These are phyloP conservation scores for Poicephalus meyeri DNA, from an alignment of 2,113 vertebrate genomes.

Conservation along the genomic window DNA sequence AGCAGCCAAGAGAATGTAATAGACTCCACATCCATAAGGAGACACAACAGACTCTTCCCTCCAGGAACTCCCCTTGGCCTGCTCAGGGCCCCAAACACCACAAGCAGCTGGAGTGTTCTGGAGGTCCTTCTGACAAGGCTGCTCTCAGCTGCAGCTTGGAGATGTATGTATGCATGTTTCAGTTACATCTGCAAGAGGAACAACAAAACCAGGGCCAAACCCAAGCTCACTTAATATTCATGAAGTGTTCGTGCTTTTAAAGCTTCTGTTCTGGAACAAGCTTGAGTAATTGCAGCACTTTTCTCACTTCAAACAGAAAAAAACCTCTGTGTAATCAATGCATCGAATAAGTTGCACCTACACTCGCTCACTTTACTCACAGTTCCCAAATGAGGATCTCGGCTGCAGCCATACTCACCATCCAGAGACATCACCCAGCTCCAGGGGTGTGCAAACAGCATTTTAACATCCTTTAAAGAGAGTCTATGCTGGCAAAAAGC, in stretches of 20 bases:
- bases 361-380: not conserved
- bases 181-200: not conserved
- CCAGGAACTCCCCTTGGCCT: not conserved
- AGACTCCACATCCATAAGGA: rapidly evolving
- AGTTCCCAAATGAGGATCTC: not conserved
- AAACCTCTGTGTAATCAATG: no score
- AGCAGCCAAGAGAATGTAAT: not conserved
- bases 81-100: not conserved
- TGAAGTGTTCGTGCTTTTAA: not conserved
- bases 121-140: not conserved
- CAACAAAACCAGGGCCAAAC: not conserved
- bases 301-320: not conserved
- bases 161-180: rapidly evolving
- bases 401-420: not conserved
- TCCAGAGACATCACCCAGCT: not conserved
- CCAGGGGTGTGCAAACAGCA: not conserved
- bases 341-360: not conserved
- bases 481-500: not conserved
- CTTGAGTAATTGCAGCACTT: not conserved
- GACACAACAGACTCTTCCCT: not conserved
- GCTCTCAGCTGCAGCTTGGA: not conserved
- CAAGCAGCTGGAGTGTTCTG: not conserved
- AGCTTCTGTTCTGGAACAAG: not conserved
- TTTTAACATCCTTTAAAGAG: not conserved
- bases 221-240: not conserved